Evolutionary conservation across 2,113 vertebrate species (phyloP), one percentile per base, ranked within the genome.

Genomic region (Lipophrys pholis): DNA sequence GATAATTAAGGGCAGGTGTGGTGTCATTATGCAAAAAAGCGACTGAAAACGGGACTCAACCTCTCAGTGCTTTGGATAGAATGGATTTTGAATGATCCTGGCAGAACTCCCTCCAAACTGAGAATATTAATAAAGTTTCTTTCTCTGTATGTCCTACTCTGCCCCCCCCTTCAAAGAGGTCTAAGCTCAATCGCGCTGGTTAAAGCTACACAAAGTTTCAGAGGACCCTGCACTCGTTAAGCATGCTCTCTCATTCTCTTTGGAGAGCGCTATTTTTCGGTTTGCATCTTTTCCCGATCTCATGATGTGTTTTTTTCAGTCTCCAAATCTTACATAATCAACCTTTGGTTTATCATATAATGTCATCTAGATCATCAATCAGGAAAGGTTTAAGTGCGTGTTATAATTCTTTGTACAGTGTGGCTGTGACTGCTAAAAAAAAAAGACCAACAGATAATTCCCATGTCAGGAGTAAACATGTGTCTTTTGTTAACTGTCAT

Each of bases 1-100:
- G 75, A 67, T 76, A 87, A 90, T 89, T 87, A 69, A 81, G 76
- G 49, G 68, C 14, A 81, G 46, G 64, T 76, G 57, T 41, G 52
- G 56, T 72, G 74, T 69, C 76, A 69, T 82, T 69, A 76, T 79
- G 73, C 48, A 56, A 78, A 68, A 67, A 67, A 58, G 58, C 17
- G 17, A 7, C 62, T 30, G 21, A 57, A 74, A 78, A 43, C 52
- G 51, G 21, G 30, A 78, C 9, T 8, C 21, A 46, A 17, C 7
- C 6, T 14, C 36, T 62, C 51, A 62, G 52, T 9, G 17, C 43
- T 50, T 35, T 48, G 49, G 16, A 60, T 61, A 16, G 5, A 5
- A 30, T 46, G 5, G n/a, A 36, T 40, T 62, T 62, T 16, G 55
- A 73, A 36, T 45, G 6, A 8, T 7, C 45, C 1, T 14, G 11